These are phyloP conservation scores for Amblyraja radiata DNA, from an alignment of 2,797 vertebrate genomes.

Conservation along the genomic window DNA sequence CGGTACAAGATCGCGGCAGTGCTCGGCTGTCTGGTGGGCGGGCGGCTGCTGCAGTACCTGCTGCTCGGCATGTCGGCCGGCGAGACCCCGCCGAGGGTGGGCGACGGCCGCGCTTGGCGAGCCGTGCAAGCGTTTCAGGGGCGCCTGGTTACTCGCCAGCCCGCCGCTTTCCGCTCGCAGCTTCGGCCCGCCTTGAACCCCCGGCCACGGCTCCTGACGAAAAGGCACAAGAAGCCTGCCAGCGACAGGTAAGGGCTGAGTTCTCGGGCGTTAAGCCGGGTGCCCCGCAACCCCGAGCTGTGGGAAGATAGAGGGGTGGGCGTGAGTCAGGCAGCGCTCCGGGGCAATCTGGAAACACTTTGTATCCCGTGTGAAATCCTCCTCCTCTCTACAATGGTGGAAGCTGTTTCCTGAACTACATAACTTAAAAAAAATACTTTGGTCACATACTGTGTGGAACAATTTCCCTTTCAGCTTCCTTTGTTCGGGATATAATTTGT, in stretches of 20 bases:
- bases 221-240: slow-evolving; percentile 41
- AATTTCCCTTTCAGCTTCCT: neutral
- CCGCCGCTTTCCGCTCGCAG: slow-evolving; percentile 42
- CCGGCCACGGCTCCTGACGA: slow-evolving; percentile 43
- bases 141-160: slow-evolving; percentile 48
- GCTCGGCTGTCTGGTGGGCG: slow-evolving; percentile 57
- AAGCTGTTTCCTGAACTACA: neutral
- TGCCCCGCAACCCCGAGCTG: no score
- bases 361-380: neutral
- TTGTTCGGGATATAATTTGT: neutral
- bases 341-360: neutral
- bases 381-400: neutral
- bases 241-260: slow-evolving; percentile 41
- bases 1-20: slow-evolving; percentile 58
- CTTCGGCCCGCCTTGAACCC: slow-evolving; percentile 39
- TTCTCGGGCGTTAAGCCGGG: neutral
- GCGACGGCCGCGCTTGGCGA: slow-evolving; percentile 45
- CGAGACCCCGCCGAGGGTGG: slow-evolving; percentile 55
- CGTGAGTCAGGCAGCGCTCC: neutral
- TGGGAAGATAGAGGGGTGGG: no score
- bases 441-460: neutral
- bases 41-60: slow-evolving; percentile 73
- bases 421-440: neutral
- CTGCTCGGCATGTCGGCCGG: slow-evolving; percentile 59
- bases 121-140: slow-evolving; percentile 42